Evolutionary conservation across 2,888 invertebrate genomes (phyloP).

Genomic region (Dendrolimus houi): DNA sequence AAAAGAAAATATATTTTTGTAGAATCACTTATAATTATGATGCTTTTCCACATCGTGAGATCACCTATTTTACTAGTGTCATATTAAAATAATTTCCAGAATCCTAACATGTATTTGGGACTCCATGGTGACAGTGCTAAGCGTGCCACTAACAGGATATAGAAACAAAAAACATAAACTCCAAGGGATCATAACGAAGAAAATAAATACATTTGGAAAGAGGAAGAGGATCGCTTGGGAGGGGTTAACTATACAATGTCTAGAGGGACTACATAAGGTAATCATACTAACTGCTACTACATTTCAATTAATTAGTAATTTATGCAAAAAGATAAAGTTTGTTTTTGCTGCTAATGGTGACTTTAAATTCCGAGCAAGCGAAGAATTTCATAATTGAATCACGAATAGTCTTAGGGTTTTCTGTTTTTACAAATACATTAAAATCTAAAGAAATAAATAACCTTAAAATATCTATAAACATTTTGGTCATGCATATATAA

Average conservation of each 20-base stretch:
- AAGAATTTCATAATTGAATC: no score
- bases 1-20: no score
- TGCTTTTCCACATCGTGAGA: not conserved
- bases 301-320: no score
- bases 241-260: slow-evolving; percentile 87
- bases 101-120: slow-evolving; percentile 95
- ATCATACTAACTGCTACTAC: not conserved
- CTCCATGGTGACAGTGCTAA: slow-evolving; percentile 91
- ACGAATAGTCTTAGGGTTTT: no score
- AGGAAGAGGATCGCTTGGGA: slow-evolving; percentile 75
- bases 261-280: slow-evolving; percentile 93
- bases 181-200: slow-evolving; percentile 76
- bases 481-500: no score
- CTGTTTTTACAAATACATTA: no score
- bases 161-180: slow-evolving; percentile 55
- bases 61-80: not conserved
- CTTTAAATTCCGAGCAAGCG: no score
- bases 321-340: no score
- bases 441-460: no score
- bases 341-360: no score
- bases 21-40: no score
- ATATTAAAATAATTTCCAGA: slow-evolving; percentile 38
- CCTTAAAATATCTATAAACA: no score
- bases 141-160: slow-evolving; percentile 81
- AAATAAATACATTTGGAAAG: slow-evolving; percentile 63